Base-by-base conservation (phyloP, 2,113 vertebrate genomes). In the Microcebus murinus region DNA sequence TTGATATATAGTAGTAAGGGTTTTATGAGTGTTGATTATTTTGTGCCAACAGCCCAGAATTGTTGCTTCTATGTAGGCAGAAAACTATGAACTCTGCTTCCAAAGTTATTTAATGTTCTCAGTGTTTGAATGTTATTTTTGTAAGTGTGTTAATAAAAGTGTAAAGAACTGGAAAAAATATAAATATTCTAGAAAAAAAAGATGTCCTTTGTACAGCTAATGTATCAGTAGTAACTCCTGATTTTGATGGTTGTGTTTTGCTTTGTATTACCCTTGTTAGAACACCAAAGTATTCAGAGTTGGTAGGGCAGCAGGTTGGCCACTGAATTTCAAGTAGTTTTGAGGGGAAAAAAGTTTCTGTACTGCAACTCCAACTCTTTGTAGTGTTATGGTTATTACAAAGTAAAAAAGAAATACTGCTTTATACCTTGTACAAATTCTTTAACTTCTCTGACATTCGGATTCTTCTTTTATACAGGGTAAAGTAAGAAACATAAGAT, bases 1-100 rank as follows among this genome's bases (percentile, higher is more conserved):
- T 99, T 99, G 98, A 98, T 98, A 98, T 97, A 98, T 98, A 98
- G 98, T 99, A 98, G 98, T 98, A 98, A 98, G 98, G 98, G 97
- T 98, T 99, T 99, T 98, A 99, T 99, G 98, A 99, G 99, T 99
- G 98, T 99, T 98, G 98, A 98, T 98, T 98, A 98, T 99, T 98
- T 98, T 98, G 98, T 99, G 99, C 99, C 99, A 99, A 99, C 98
- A 98, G 98, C 97, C 98, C 97, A 97, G 96, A 98, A 98, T 99
- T 98, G 98, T 99, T 98, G 98, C 99, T 98, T 98, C 98, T 97
- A 98, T 99, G 99, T 99, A 98, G 98, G 99, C 99, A 99, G 99
- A 99, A 98, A 98, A 92, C 98, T 97, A 97, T 98, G 96, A 97
- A 87, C 98, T 98, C 98, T 99, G 99, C 98, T 99, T 98, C 98